Conservation (phyloP, 2,797 vertebrate genomes). For the Melanotaenia parkinsoni region DNA sequence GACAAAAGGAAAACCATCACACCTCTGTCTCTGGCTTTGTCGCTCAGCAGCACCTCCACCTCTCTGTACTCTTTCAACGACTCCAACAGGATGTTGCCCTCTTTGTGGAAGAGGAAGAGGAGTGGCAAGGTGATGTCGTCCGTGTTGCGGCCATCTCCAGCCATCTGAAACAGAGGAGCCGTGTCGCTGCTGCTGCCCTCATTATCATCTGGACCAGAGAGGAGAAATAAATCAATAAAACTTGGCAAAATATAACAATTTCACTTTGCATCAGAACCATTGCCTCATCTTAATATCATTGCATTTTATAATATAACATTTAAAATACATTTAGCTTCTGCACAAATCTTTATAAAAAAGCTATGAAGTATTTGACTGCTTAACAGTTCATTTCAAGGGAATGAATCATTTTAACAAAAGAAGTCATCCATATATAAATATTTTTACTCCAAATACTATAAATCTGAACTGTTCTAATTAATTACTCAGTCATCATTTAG, state of each 20-base stretch:
- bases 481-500: constrained; percentile 10
- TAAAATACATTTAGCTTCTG: no score
- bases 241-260: background rate
- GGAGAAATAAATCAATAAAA: background rate
- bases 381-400: background rate
- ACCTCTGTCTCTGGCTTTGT: constrained; percentile 98
- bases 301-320: no score
- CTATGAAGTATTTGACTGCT: no score
- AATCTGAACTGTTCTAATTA: constrained; percentile 9
- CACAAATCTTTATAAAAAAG: no score
- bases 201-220: constrained; percentile 89
- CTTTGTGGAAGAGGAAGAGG: constrained; percentile 98
- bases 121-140: constrained; percentile 94
- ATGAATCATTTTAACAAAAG: background rate
- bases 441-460: background rate
- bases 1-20: constrained; percentile 38
- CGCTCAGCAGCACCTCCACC: constrained; percentile 96
- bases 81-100: constrained; percentile 95
- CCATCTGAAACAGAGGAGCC: constrained; percentile 99
- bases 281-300: no score
- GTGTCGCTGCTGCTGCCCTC: constrained; percentile 99
- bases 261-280: no score
- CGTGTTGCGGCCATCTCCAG: constrained; percentile 94
- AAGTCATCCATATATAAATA: background rate
- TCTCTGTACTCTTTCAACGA: constrained; percentile 91